Conservation (phyloP, 2,113 vertebrate species). For the Crotalus horridus region DNA sequence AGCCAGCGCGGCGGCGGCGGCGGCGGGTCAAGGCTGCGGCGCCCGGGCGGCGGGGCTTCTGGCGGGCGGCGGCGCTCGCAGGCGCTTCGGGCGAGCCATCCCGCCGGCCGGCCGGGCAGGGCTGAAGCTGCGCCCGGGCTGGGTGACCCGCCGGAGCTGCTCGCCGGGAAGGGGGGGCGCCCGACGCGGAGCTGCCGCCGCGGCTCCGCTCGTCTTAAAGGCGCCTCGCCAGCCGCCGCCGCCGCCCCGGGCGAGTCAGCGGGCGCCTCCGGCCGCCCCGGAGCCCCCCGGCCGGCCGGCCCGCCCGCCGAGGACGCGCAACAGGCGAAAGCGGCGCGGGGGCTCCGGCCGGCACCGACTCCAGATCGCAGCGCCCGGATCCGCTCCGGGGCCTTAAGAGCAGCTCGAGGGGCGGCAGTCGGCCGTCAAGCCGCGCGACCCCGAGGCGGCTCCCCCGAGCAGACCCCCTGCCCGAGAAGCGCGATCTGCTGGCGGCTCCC, state of each 20-base stretch:
- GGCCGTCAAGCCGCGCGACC: neutral
- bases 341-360: neutral
- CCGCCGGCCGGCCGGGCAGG: neutral
- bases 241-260: neutral
- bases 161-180: neutral
- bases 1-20: neutral
- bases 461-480: neutral
- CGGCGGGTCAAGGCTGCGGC: neutral
- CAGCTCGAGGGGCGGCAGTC: neutral
- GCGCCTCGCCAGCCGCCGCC: neutral
- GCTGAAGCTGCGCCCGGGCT: neutral
- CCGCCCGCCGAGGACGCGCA: neutral
- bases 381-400: neutral
- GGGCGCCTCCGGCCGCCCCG: neutral
- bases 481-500: neutral
- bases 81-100: neutral
- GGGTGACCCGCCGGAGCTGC: neutral
- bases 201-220: neutral
- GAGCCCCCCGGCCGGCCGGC: neutral
- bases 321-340: neutral
- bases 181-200: neutral
- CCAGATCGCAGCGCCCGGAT: neutral
- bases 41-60: neutral
- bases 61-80: neutral
- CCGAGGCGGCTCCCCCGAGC: neutral